These are phyloP conservation scores for Spheniscus humboldti DNA, from an alignment of 2,797 vertebrate genomes.

Conservation along the genomic window DNA sequence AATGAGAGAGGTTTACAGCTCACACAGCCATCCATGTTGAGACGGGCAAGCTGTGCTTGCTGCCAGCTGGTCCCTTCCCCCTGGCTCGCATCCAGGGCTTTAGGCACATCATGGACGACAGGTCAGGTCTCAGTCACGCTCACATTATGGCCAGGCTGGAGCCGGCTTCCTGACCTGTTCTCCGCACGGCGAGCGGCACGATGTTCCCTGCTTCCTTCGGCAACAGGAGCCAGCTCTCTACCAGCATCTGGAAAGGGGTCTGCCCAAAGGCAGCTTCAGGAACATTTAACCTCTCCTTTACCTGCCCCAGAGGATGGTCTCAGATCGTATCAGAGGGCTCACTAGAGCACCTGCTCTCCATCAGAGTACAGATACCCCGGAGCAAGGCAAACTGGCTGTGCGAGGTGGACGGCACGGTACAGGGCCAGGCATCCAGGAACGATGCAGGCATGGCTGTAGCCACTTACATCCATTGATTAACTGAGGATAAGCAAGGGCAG, in stretches of 20 bases:
- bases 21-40: not conserved
- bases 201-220: not conserved
- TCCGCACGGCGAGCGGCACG: rapidly evolving
- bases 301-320: not conserved
- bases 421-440: not conserved
- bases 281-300: not conserved
- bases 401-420: rapidly evolving
- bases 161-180: not conserved
- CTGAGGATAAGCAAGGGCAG: not conserved
- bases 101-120: not conserved
- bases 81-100: not conserved
- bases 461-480: not conserved
- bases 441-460: not conserved
- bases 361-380: rapidly evolving
- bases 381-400: not conserved
- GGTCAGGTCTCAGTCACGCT: not conserved
- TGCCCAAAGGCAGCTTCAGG: not conserved
- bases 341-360: not conserved
- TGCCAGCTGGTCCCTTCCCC: not conserved
- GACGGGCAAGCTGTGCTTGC: not conserved
- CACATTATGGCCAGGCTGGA: not conserved
- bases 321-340: not conserved
- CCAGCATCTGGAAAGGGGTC: not conserved
- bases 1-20: not conserved
- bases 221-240: not conserved